Evolutionary conservation across 2,888 invertebrate species (phyloP).

Genomic region (Macrophya alboannulata): DNA sequence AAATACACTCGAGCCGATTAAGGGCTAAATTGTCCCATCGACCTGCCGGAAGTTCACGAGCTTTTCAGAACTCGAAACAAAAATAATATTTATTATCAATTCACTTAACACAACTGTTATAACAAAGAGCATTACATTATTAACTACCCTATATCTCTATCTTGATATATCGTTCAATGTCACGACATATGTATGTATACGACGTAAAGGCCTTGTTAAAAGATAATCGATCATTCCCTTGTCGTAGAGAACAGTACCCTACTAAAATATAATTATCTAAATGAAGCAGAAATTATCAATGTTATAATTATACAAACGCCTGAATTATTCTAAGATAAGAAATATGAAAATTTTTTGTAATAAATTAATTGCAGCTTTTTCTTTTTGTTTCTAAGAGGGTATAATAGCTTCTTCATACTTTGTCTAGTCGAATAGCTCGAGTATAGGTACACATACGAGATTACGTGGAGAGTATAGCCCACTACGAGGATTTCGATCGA

Average conservation of each 20-base stretch:
- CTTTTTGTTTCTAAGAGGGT: no score
- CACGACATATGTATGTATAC: not conserved
- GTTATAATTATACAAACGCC: no score
- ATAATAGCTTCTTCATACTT: not conserved
- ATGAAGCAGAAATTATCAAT: not conserved
- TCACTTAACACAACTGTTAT: not conserved
- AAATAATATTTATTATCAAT: not conserved
- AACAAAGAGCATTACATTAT: not conserved
- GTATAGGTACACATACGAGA: not conserved
- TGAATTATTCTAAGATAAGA: no score
- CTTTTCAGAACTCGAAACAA: not conserved
- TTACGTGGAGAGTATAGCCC: not conserved
- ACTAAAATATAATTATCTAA: not conserved
- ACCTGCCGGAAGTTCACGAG: not conserved
- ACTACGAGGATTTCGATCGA: constrained; percentile 16
- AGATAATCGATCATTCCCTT: not conserved
- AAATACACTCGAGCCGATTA: constrained; percentile 30
- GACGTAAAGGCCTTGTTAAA: not conserved
- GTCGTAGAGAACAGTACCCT: not conserved
- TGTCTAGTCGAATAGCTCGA: not conserved
- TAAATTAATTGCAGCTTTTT: no score
- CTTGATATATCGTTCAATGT: constrained; percentile 17
- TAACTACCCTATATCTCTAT: no score
- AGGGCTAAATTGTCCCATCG: constrained; percentile 14
- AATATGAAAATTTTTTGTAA: no score